Evolutionary conservation across 2,113 vertebrate species (phyloP), one percentile per base, ranked within the genome.

Genomic region (Ursus arctos): DNA sequence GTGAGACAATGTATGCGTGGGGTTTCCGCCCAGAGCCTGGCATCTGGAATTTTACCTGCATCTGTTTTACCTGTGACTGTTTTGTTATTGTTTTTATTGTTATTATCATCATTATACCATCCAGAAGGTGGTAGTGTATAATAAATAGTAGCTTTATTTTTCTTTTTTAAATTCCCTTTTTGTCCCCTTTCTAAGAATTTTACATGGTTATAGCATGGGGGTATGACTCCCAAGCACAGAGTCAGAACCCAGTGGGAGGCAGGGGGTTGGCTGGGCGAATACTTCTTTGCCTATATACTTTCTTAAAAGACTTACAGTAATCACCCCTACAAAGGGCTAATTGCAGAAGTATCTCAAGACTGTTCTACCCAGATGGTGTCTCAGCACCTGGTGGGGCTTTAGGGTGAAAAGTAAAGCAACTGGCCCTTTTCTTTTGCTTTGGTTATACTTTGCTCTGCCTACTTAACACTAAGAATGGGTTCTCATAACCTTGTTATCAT

Each of bases 291-390:
- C 65, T n/a, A 31, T 11, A 69, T 16, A 77, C n/a, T 26, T 83
- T 84, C 76, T 88, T 81, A 28, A 90, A 84, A 82, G 63, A 67
- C 33, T 97, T 84, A 13, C 81, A 71, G 69, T 74, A 63, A 47
- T 82, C 26, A 91, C 74, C 49, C 57, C 49, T 79, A 67, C 18
- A 96, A 82, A 93, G 55, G 82, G 69, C 9, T 95, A 87, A 80
- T 72, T 93, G 86, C 67, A 83, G 88, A 93, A 87, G 40, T 13
- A 81, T 6, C 65, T 88, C n/a, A 69, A 79, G 40, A 93, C 21
- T 22, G 6, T 72, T 65, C 43, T 57, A n/a, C 43, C 22, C 24
- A 69, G 65, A 22, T 4, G 9, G 16, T 72, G 31, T 26, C n/a
- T 95, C 76, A 36, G 53, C 3, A 74, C 12, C 12, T 86, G 63